A percentile compares a stretch with the other conserved stretches of the same genome.
Evolutionary conservation across 2,797 vertebrate genomes (phyloP).

Genomic region (Harpagifer antarcticus): DNA sequence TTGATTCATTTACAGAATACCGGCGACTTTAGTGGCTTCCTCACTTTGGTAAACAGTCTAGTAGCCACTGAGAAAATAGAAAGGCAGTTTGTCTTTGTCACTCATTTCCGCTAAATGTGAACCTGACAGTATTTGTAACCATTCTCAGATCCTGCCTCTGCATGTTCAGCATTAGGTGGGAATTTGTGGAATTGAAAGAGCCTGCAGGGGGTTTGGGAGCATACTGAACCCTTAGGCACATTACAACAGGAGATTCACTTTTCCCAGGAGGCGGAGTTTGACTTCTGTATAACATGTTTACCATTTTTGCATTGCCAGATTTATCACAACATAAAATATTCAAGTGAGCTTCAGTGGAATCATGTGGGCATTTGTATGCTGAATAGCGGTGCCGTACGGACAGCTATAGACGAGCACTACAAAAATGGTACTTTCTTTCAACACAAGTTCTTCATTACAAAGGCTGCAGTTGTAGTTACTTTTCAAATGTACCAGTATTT

Average conservation of each 20-base stretch:
- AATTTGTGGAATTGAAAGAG: not conserved
- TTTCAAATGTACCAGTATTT: slow-evolving; percentile 1
- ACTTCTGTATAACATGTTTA: not conserved
- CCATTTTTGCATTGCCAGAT: slow-evolving; percentile 79
- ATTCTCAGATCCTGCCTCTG: not conserved
- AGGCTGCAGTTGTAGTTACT: not conserved
- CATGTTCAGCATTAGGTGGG: not conserved
- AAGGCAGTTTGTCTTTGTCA: not conserved
- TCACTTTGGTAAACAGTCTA: not conserved
- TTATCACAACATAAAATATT: slow-evolving; percentile 84
- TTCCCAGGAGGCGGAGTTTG: not conserved
- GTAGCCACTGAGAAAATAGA: not conserved
- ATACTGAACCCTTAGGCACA: not conserved
- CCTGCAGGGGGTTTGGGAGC: not conserved
- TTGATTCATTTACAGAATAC: not conserved
- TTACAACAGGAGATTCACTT: not conserved
- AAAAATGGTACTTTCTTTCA: slow-evolving; percentile 83
- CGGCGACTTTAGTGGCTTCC: not conserved
- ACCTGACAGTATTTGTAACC: not conserved
- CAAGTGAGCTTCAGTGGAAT: slow-evolving; percentile 87
- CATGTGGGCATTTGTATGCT: slow-evolving; percentile 90
- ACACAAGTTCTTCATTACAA: not conserved
- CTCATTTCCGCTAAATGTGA: not conserved
- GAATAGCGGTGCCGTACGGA: slow-evolving; percentile 89
- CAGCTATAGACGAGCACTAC: slow-evolving; percentile 86